Evolutionary conservation across 2,113 vertebrate genomes (phyloP), one percentile per base, ranked within the genome.

Genomic region (Baryphthengus martii): DNA sequence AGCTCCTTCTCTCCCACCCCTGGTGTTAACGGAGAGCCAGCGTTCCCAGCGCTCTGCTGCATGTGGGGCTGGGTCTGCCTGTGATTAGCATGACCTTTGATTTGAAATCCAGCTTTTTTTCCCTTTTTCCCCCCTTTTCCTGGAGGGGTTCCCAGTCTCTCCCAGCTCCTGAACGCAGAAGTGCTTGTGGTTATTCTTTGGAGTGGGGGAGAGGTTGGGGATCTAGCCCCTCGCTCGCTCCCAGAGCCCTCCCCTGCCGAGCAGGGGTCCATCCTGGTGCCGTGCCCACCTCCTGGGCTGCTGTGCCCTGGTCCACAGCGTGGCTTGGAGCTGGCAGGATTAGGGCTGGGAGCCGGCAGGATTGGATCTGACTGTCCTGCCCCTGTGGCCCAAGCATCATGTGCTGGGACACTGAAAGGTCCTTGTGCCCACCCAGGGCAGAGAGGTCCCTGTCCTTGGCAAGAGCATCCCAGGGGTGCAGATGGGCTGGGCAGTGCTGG

Each of bases 31-130:
- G 79, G 42, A 87, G 56, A 76, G 23, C 17, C 68, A 13, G 61
- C 0, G 0, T n/a, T 50, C 29, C 71, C 50, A 2, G 1, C 2
- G 67, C 82, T 61, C 7, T 2, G 58, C 82, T 70, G 88, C 13
- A 1, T 17, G 85, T 49, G 87, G 59, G 83, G 29, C 80, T 74
- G 72, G 55, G 53, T 5, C 71, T 90, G 94, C 80, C 85, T 12
- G 13, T 7, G 33, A 20, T 59, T 44, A 56, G 81, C 72, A 40
- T 2, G 0, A 12, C 55, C 79, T 86, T 67, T 78, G 66, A 52
- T 77, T 77, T 47, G 75, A 93, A 94, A 84, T 86, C 89, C 83
- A 77, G 75, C 78, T 62, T 75, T 89, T 94, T 91, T 42, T 8
- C 4, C 6, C 39, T 56, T 62, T 58, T 26, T 39, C 10, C 28